Evolutionary conservation across 2,797 vertebrate species (phyloP), one percentile per base, ranked within the genome.

Genomic region (Crypturellus tataupa): DNA sequence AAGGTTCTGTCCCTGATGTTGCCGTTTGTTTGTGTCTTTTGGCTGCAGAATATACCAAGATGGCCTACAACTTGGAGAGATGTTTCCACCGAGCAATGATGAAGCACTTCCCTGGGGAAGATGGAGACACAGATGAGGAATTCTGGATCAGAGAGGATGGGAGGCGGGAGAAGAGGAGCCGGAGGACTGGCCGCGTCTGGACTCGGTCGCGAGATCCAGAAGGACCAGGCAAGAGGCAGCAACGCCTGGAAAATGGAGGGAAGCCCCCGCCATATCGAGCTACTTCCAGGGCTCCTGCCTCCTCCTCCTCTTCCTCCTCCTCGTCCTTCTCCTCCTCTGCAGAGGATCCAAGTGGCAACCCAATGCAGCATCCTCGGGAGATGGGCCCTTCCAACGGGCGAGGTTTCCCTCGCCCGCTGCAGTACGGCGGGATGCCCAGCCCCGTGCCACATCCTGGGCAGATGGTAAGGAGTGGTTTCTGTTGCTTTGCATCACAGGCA

Each of bases 91-190:
- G 99, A 73, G 99, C 99, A 4, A 97, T 99, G 96, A 96, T 98
- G 55, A 99, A 99, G 97, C 99, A 99, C 97, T 99, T 99, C 81
- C 99, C 99, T 27, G 98, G 98, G 4, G 99, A 99, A 96, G 99
- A 99, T 15, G 98, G 98, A 5, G 99, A 99, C 96, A 99, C 99
- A 0, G 99, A 99, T 27, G 99, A 99, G 72, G 99, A 99, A 83
- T 99, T 99, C 94, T 99, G 99, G 97, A 96, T 99, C 87, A 98
- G 97, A 90, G 98, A 98, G 63, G 99, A 99, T 1, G 99, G 99
- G 77, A 98, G 98, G 29, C 98, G 99, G 77, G 99, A 99, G 73
- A 99, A 99, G 92, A 99, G 98, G 87, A 98, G 98, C 71, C 98
- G 96, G 46, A 98, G 99, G 15, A 84, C 87, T 2, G 98, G 97